Evolutionary conservation across 2,113 vertebrate species (phyloP), one percentile per base, ranked within the genome.

Genomic region (Notarius lentiginosus): DNA sequence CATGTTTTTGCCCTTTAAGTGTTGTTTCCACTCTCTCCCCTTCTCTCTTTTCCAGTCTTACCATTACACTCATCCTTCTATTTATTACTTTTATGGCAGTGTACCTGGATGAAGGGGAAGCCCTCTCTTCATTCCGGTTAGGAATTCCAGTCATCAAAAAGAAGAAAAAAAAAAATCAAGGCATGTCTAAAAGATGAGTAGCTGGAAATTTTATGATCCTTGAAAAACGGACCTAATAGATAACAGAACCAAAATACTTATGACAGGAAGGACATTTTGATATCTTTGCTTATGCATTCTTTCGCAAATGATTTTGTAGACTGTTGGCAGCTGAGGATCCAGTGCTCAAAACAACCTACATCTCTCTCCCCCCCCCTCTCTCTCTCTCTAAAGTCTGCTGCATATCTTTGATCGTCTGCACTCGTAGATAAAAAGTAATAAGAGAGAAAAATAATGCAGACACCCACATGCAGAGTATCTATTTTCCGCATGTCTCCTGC

Each of bases 1-100:
- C 91, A 93, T 95, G 93, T 94, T 91, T 55, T 66, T 66, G 14
- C 61, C 61, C 47, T 83, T 18, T 27, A 82, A 95, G 93, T 89
- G 91, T 86, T 92, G 93, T 90, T 96, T 96, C 96, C 91, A 94
- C 90, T 93, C 93, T 93, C 88, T 79, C 17, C 55, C n/a, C 24
- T 91, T 89, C 90, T 87, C 51, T 68, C 53, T 83, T 72, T 76
- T 77, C 68, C 27, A 76, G 61, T 76, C 84, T 86, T 83, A 55
- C 81, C 81, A 55, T 77, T 55, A 66, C 61, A 24, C 51, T 88
- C 80, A 73, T 90, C 88, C 75, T 66, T 87, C 84, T 72, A 65
- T 90, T 80, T 77, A 53, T 84, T 83, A 22, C 41, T 85, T 90
- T 79, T 90, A 73, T 87, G 79, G 80, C 79, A 66, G 22, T 61